A percentile compares a stretch with the other conserved stretches of the same genome.
Evolutionary conservation across 2,113 vertebrate species (phyloP).

Genomic region (Clarias gariepinus): DNA sequence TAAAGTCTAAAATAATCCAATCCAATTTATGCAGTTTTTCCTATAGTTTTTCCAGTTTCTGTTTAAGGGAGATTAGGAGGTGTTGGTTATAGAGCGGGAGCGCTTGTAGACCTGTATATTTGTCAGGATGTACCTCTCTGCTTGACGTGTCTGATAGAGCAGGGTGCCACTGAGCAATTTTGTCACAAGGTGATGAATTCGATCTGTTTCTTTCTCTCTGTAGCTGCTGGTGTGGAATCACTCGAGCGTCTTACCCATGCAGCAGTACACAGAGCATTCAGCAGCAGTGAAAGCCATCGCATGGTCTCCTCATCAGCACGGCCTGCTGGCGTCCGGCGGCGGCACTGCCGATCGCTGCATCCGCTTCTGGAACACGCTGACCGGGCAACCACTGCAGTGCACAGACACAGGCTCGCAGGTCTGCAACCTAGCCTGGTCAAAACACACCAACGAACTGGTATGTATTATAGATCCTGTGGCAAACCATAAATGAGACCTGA

Average conservation of each 20-base stretch:
- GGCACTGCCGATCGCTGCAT: constrained; percentile 97
- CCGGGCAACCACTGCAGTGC: constrained; percentile 93
- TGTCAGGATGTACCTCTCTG: background rate
- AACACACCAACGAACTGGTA: constrained; percentile 96
- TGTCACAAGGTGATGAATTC: background rate
- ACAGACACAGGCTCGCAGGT: constrained; percentile 96
- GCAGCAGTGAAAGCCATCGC: constrained; percentile 97
- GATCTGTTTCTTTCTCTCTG: background rate
- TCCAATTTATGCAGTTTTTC: background rate
- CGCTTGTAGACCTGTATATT: background rate
- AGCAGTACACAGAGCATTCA: constrained; percentile 96
- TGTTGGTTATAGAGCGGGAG: background rate
- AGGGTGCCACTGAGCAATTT: background rate
- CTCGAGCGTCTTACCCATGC: constrained; percentile 90
- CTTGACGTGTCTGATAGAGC: background rate
- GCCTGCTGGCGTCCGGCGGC: constrained; percentile 89
- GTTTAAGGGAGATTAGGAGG: background rate
- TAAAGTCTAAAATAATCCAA: background rate
- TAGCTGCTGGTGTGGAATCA: constrained; percentile 98
- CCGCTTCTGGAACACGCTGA: constrained; percentile 98
- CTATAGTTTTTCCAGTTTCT: background rate
- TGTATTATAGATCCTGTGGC: background rate
- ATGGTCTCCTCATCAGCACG: constrained; percentile 97
- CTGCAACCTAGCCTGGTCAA: constrained; percentile 99
- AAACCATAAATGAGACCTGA: background rate